Base-by-base conservation (phyloP, 92 coral and sea anemone species). In the Umimayanthus chanpuru region DNA sequence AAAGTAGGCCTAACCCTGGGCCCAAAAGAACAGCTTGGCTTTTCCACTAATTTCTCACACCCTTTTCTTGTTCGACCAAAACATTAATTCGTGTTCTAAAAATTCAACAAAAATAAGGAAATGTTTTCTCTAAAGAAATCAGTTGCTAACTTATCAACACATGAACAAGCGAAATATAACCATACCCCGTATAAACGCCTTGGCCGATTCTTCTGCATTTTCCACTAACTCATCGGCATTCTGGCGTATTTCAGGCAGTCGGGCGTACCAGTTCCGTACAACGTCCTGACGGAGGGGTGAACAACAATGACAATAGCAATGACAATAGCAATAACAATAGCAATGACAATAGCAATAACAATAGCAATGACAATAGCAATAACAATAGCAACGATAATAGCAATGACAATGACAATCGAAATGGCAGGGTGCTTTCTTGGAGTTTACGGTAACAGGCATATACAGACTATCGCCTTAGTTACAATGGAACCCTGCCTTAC, bases 191-290 rank as follows among this genome's bases (percentile, higher is more conserved):
- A 80, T 74, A 16, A 95, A 85, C 21, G 98, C 98, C 49, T 88
- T 88, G 26, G 98, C 98, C 39, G 94, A 92, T 58, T 92, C 89
- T 77, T 94, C 95, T 8, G 99, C 98, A 18, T 95, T 95, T 47
- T 79, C 88, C 21, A 92, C 94, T 85, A 96, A 88, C 81, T 92
- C 93, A 39, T 91, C 95, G 11, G 94, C 98, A 66, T 94, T 96
- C 85, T 89, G 67, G 0, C 89, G 94, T 79, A 96, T 95, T 82
- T 95, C 93, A n/a, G 99, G 94, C 82, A 91, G 92, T 29, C 98
- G 90, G 14, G 98, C 94, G 85, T 97, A 95, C 99, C 99, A 97
- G 73, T 97, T 97, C 78, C 99, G 92, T 43, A 97, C 94, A 36
- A 97, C 99, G 66, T 94, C 95, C 99, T 97, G 88, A 4, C n/a